Evolutionary conservation across 2,888 invertebrate species (phyloP).

Genomic region (Orchesellides sinensis): DNA sequence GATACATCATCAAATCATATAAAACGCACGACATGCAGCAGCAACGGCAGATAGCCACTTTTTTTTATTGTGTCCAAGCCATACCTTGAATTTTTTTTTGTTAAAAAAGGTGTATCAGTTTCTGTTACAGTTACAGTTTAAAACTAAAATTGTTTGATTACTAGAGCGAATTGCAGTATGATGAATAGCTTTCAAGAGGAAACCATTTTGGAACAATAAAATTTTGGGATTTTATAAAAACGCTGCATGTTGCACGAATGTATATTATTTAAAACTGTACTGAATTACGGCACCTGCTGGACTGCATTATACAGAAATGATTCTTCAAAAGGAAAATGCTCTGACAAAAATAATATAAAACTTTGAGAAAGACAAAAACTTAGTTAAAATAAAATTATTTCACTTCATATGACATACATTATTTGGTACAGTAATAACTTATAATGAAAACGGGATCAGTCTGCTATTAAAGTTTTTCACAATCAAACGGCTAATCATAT

Average conservation of each 20-base stretch:
- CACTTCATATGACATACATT: no score
- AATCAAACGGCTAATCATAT: no score
- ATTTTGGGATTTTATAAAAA: background rate
- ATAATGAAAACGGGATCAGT: background rate
- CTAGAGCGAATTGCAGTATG: conserved; percentile 26
- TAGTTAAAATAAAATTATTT: background rate
- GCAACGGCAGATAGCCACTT: conserved; percentile 8
- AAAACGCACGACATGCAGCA: background rate
- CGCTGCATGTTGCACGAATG: background rate
- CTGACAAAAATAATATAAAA: no score
- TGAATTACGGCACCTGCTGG: background rate
- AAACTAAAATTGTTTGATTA: conserved; percentile 31
- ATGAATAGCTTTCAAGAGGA: conserved; percentile 3
- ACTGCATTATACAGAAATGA: no score
- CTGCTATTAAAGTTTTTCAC: background rate
- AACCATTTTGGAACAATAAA: background rate
- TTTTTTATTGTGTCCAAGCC: background rate
- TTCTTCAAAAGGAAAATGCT: background rate
- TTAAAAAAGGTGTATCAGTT: no score
- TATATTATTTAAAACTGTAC: background rate
- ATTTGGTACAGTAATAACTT: background rate
- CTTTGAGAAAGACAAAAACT: background rate
- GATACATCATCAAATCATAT: conserved; percentile 16
- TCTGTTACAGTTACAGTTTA: conserved; percentile 19
- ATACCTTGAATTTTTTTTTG: conserved; percentile 3